phyloP scores from a whole-genome alignment of 2,113 vertebrate genomes.

The Acrocephalus kingi region DNA sequence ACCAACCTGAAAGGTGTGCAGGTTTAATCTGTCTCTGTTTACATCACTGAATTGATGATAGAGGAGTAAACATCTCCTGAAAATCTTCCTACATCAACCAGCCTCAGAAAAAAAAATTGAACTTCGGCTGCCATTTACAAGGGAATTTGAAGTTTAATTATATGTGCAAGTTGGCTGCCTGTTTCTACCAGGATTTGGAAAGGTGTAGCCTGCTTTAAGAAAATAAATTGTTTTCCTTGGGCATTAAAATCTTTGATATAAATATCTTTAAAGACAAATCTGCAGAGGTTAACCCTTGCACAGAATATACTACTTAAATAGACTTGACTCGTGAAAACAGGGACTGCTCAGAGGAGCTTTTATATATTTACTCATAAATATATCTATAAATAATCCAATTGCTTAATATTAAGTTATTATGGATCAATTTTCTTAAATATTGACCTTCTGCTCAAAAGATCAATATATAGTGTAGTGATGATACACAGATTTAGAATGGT shows the following conservation, averaged over 20 bases:
- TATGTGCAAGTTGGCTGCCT: background rate
- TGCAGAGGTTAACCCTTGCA: conserved; percentile 8
- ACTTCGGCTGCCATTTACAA: conserved; percentile 31
- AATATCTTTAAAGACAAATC: background rate
- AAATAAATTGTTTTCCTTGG: background rate
- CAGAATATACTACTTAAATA: background rate
- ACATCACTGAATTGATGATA: conserved; percentile 30
- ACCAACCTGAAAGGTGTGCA: conserved; percentile 42
- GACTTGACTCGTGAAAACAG: background rate
- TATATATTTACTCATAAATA: conserved; percentile 5
- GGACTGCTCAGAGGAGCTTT: background rate
- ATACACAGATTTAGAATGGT: background rate
- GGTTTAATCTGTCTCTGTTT: conserved; percentile 55
- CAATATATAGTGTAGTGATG: background rate
- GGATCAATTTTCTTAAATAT: background rate
- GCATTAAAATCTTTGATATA: background rate
- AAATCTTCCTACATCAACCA: conserved; percentile 24
- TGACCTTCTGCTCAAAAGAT: background rate
- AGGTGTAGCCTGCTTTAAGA: conserved; percentile 24
- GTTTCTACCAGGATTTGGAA: conserved; percentile 12
- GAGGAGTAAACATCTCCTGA: background rate
- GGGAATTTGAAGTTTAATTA: conserved; percentile 43
- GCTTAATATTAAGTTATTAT: background rate
- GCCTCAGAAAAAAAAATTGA: conserved; percentile 27
- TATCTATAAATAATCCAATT: background rate